Base-by-base conservation (phyloP, 2,797 vertebrate species). In the Miichthys miiuy region DNA sequence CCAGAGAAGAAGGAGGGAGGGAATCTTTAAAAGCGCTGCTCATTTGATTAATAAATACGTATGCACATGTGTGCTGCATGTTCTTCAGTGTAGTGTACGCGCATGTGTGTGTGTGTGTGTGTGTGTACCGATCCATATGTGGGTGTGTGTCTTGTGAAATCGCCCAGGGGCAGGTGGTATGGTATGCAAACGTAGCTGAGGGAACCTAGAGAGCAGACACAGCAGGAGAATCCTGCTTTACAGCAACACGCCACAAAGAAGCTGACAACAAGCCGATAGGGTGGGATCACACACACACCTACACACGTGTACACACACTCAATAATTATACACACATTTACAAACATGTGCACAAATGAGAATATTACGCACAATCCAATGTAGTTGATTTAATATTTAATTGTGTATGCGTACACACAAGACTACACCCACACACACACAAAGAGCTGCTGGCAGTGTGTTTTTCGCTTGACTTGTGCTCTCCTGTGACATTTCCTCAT, bases 401-500 rank as follows among this genome's bases (percentile, higher is more conserved):
- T 88, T 72, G 44, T 78, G 75, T 48, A 60, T 65, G 60, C 61
- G 60, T 10, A 64, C 46, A 77, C 78, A 87, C 57, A 57, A 48
- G 18, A 17, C 61, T 18, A 25, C 74, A 38, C 34, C 17, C 55
- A 68, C 34, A 34, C 38, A 7, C 67, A 74, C 81, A 80, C 70
- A 72, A 64, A 87, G 58, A 83, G 83, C 88, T 87, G 85, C 83
- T 68, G 89, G 92, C 85, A 64, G 73, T 77, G 83, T 71, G 86
- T 91, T 90, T 90, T 87, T 85, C 87, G 76, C 89, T 87, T 89
- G 91, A 91, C 91, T 91, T 89, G 85, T 90, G 83, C 89, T 90
- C 88, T 90, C 88, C 82, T 88, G 84, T 94, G 91, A 94, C 93
- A 94, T 94, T 93, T 93, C 83, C 89, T 94, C 90, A 93, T 92